These are phyloP conservation scores for Manis crassicaudata DNA, from an alignment of 2,797 vertebrate species.

Conservation along the genomic window DNA sequence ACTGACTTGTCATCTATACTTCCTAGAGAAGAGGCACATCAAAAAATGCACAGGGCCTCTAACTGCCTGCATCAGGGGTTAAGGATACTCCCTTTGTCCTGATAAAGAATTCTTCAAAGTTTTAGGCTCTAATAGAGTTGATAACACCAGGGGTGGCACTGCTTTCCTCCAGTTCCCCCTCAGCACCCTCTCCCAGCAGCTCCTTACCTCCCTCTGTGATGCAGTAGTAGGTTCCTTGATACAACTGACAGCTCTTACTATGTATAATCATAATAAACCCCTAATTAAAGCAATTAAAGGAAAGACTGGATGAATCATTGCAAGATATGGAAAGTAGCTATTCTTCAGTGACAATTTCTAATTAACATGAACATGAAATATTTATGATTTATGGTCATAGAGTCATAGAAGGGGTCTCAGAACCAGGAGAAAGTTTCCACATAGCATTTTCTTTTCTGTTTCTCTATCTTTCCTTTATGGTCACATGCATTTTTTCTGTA, in stretches of 20 bases:
- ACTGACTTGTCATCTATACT: neutral
- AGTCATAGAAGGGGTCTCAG: neutral
- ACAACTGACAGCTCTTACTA: neutral
- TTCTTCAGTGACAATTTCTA: conserved; percentile 27
- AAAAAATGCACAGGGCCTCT: neutral
- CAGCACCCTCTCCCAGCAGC: neutral
- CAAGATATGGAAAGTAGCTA: conserved; percentile 2
- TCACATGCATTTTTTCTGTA: conserved; percentile 8
- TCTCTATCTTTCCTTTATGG: neutral
- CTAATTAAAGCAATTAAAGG: conserved; percentile 17
- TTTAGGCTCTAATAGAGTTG: neutral
- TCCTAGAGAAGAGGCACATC: neutral
- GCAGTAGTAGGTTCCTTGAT: neutral
- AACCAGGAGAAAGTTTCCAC: neutral
- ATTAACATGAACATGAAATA: conserved; percentile 61
- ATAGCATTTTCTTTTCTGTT: neutral
- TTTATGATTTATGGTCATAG: conserved; percentile 47
- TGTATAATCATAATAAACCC: neutral
- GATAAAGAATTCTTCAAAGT: neutral
- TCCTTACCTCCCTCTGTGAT: neutral
- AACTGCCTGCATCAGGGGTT: neutral
- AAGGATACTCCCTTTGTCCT: neutral
- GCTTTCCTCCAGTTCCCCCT: neutral
- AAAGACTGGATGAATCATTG: conserved; percentile 52
- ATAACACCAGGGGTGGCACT: neutral